phyloP scores from a whole-genome alignment of 2,113 vertebrate species.

The Chaenogobius annularis region DNA sequence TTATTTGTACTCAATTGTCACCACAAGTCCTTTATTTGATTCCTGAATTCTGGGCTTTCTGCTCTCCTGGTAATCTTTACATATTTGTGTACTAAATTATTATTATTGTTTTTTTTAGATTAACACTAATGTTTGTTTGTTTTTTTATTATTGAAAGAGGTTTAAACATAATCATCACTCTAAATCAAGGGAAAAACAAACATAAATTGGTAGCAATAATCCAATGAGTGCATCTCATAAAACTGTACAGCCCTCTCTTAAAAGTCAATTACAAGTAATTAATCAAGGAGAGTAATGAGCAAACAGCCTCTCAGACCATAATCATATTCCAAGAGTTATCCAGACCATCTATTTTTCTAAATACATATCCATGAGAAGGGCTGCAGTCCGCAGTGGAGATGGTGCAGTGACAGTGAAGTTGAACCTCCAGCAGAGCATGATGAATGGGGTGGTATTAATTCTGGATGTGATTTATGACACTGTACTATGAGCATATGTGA shows the following conservation, averaged over 20 bases:
- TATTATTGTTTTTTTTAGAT: not conserved
- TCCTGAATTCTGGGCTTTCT: too few species aligned
- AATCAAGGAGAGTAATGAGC: conserved; percentile 52
- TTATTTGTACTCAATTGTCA: too few species aligned
- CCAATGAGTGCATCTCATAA: conserved; percentile 21
- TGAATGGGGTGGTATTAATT: conserved; percentile 70
- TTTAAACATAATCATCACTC: conserved; percentile 12
- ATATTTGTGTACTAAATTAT: not conserved
- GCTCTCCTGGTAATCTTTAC: too few species aligned
- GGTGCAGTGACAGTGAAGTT: conserved; percentile 49
- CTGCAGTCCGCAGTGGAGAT: conserved; percentile 43
- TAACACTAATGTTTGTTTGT: not conserved
- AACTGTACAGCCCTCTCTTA: conserved; percentile 29
- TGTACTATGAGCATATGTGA: conserved; percentile 67
- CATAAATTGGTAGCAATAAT: conserved; percentile 20
- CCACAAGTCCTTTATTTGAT: too few species aligned
- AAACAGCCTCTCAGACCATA: conserved; percentile 38
- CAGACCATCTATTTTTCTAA: too few species aligned
- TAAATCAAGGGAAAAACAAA: conserved; percentile 11
- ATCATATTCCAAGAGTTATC: conserved; percentile 25
- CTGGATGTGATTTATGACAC: conserved; percentile 77
- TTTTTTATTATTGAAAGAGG: conserved; percentile 2
- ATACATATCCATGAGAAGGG: not conserved
- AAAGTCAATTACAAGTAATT: conserved; percentile 49
- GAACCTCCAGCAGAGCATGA: conserved; percentile 60